Percentiles rank a stretch among this genome's conserved stretches.
phyloP scores from a whole-genome alignment of 64 coral and sea anemone genomes.

The Montipora sp. region DNA sequence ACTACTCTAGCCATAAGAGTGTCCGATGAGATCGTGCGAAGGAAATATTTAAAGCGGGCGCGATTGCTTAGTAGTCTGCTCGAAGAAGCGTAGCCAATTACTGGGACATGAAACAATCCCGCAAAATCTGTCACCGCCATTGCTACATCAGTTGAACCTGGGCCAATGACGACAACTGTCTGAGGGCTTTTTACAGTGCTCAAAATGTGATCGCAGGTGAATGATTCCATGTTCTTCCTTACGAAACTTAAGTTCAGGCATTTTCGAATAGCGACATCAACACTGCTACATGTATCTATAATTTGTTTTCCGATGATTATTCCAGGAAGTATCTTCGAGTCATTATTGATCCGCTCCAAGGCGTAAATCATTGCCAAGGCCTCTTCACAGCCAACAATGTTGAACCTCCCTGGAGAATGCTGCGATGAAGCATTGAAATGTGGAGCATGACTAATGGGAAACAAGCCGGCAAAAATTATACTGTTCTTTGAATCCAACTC shows the following conservation, averaged over 20 bases:
- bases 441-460: conserved; percentile 70
- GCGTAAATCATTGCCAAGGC: conserved; percentile 82
- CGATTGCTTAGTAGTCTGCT: conserved; percentile 87
- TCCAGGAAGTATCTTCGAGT: conserved; percentile 70
- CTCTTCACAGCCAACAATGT: conserved; percentile 64
- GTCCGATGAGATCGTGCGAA: conserved; percentile 84
- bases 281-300: conserved; percentile 83
- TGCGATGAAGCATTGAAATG: conserved; percentile 5
- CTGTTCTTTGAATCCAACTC: conserved; percentile 59
- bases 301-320: conserved; percentile 80
- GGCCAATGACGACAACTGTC: conserved; percentile 76
- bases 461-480: conserved; percentile 77
- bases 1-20: conserved; percentile 71
- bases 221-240: conserved; percentile 43
- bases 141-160: conserved; percentile 72
- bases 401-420: conserved; percentile 61
- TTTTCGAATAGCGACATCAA: conserved; percentile 79
- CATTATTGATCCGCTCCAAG: conserved; percentile 74
- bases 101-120: conserved; percentile 83
- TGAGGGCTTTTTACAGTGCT: not conserved
- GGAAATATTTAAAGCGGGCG: conserved; percentile 87
- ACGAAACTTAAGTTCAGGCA: conserved; percentile 86
- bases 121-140: conserved; percentile 84
- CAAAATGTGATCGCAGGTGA: not conserved
- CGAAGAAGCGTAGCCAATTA: conserved; percentile 74